A percentile compares a stretch with the other conserved stretches of the same genome.
Evolutionary conservation across 2,888 invertebrate species (phyloP).

Genomic region (Sussaba pulchella): DNA sequence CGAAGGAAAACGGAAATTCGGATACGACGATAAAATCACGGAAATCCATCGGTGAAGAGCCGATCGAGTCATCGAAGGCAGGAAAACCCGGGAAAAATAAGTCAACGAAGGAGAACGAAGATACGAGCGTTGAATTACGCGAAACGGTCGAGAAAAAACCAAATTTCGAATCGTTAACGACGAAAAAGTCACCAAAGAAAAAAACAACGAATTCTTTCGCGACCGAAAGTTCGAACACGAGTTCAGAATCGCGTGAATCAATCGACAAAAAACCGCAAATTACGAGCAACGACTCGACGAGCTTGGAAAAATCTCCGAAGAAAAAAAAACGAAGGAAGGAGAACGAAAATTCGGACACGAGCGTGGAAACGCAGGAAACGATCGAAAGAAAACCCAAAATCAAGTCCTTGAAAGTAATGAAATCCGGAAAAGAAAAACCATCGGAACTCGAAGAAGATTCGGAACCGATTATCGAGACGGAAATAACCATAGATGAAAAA

Average conservation of each 20-base stretch:
- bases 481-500: background rate
- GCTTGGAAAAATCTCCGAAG: background rate
- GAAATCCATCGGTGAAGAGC: background rate
- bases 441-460: background rate
- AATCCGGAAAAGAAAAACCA: background rate
- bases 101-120: background rate
- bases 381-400: background rate
- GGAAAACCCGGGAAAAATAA: slow-evolving; percentile 8
- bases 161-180: background rate
- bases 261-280: background rate
- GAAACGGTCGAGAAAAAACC: background rate
- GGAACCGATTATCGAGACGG: background rate
- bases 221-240: background rate
- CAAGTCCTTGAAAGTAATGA: background rate
- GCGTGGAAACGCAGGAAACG: background rate
- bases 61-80: background rate
- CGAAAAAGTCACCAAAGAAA: background rate
- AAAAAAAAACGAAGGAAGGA: slow-evolving; percentile 27
- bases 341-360: slow-evolving; percentile 41
- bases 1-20: background rate
- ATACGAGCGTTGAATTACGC: background rate
- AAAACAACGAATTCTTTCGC: background rate
- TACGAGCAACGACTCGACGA: background rate
- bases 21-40: background rate
- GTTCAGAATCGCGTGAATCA: background rate